Conservation (phyloP, 2,113 vertebrate genomes). For the Sylvia atricapilla region DNA sequence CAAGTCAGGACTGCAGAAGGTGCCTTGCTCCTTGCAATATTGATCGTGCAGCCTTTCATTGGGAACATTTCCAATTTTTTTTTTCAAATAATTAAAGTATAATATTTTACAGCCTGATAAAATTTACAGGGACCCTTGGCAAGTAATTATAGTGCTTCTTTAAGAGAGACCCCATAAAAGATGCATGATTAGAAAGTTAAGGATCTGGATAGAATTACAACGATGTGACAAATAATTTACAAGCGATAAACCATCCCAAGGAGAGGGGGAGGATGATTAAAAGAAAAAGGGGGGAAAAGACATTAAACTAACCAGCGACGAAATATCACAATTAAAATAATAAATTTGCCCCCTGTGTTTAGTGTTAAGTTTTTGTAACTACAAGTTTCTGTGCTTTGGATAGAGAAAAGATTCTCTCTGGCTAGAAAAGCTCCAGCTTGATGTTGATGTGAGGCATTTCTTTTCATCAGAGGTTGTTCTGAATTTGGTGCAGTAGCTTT, state of each 20-base stretch:
- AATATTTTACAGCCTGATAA: conserved; percentile 81
- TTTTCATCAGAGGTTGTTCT: conserved; percentile 40
- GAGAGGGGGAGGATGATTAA: conserved; percentile 32
- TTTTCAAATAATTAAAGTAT: conserved; percentile 78
- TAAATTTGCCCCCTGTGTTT: conserved; percentile 53
- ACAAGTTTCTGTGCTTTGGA: not conserved
- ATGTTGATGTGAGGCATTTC: not conserved
- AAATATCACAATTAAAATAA: conserved; percentile 74
- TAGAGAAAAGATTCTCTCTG: not conserved
- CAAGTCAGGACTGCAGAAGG: not conserved
- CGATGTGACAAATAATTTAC: conserved; percentile 80
- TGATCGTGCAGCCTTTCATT: conserved; percentile 47
- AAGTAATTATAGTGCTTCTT: conserved; percentile 80
- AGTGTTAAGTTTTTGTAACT: conserved; percentile 53
- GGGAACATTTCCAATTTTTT: conserved; percentile 62
- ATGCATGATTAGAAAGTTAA: conserved; percentile 82
- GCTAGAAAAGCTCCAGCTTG: not conserved
- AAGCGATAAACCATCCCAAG: conserved; percentile 73
- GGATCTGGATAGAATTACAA: conserved; percentile 78
- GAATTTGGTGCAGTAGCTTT: not conserved
- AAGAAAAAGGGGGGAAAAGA: conserved; percentile 15
- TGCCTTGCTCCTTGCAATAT: conserved; percentile 25
- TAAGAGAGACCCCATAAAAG: conserved; percentile 80
- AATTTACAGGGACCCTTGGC: conserved; percentile 79
- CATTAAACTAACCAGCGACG: conserved; percentile 71